Base-by-base conservation (phyloP, 2,888 invertebrate species). In the Argyresthia albistria region DNA sequence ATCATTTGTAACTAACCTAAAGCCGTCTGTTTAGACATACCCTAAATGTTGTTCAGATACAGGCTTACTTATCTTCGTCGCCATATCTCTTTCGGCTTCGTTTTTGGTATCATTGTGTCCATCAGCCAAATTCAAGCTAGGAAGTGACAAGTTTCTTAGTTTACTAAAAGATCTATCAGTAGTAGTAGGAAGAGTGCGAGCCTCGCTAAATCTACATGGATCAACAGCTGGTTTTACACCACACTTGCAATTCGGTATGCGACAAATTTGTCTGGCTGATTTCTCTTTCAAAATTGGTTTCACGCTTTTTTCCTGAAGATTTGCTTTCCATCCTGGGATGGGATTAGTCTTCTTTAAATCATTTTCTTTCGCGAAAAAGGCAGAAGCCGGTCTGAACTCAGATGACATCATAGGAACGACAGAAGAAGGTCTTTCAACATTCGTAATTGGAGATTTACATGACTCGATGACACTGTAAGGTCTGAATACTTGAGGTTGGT, bases 41-140 rank as follows among this genome's bases (percentile, higher is more conserved):
- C 90, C 89, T 71, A 89, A 83, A 69, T 88, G 88, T 62, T 89
- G 87, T 69, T 89, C 89, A 54, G 88, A 87, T 58, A 89, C 76
- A 11, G 84, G 84, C 66, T 86, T 87, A 56, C 55, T 75, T 15
- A 73, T 55, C 16, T 62, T 59, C 42, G 69, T 60, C 39, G 65
- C 62, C 8, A 64, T 55, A 53, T 84, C 84, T 59, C 73, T 76
- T 59, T 83, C 86, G 10, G 80, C 81, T 55, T 76, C 73, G 4
- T 69, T 58, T 52, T 67, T 66, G 51, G 73, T 74, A 46, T 69
- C 70, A 11, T 67, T 73, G 55, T 67, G 70, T 36, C 73, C 76
- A 52, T 82, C 86, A 46, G 83, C 81, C 14, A 86, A 67, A 53
- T 86, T 87, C 4, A 87, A 63, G 51, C 84, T 81, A 0, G 87